These are phyloP conservation scores for Neodiprion lecontei DNA, from an alignment of 1,140 invertebrate genomes.

Conservation along the genomic window DNA sequence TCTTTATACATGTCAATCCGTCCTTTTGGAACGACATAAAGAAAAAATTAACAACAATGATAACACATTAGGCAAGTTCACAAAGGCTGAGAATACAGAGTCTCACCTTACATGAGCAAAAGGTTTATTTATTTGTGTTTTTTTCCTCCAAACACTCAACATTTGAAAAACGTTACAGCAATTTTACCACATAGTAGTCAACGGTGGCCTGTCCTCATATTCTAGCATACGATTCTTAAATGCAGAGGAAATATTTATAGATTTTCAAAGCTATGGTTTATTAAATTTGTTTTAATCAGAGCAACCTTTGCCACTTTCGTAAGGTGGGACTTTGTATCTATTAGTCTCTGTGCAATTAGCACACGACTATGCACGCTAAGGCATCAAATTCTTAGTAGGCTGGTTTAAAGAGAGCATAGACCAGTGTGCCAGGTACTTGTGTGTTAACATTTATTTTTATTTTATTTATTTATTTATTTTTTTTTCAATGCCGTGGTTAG, in stretches of 20 bases:
- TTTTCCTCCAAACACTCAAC: too few relatives aligned
- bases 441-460: slow-evolving; percentile 38
- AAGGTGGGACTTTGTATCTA: neutral
- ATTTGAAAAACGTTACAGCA: too few relatives aligned
- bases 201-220: too few relatives aligned
- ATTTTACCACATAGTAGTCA: too few relatives aligned
- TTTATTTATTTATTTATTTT: neutral
- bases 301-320: too few relatives aligned
- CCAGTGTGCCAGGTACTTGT: slow-evolving; percentile 53
- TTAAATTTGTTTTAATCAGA: too few relatives aligned
- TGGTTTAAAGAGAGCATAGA: slow-evolving; percentile 51
- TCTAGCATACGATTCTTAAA: too few relatives aligned
- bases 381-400: slow-evolving; percentile 45
- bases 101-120: neutral
- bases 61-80: slow-evolving; percentile 49
- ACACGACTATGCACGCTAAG: slow-evolving; percentile 46
- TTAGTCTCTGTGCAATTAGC: slow-evolving; percentile 27
- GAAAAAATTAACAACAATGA: slow-evolving; percentile 44
- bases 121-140: neutral
- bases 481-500: slow-evolving; percentile 42
- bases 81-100: slow-evolving; percentile 40
- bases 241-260: too few relatives aligned
- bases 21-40: slow-evolving; percentile 38
- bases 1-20: slow-evolving; percentile 41
- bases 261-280: too few relatives aligned